Percentiles rank a stretch among this genome's conserved stretches.
Conservation (phyloP, 2,113 vertebrate genomes). For the Rattus rattus region DNA sequence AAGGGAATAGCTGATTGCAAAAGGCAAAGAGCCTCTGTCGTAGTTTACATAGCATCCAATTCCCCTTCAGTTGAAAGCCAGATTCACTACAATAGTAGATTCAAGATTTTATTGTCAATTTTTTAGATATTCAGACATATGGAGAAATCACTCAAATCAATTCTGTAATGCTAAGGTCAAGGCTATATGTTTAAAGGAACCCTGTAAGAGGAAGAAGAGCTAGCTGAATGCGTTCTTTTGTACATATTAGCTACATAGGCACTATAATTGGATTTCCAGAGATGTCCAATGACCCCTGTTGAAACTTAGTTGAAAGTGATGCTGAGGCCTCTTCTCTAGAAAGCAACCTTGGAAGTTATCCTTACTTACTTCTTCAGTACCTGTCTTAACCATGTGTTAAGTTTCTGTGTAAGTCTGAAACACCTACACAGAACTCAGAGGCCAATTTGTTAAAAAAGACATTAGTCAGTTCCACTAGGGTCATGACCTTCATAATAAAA, state of each 20-base stretch:
- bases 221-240: background rate
- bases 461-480: background rate
- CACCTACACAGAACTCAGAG: accelerated
- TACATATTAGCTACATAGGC: background rate
- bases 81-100: background rate
- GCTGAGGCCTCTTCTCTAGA: background rate
- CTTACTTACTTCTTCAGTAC: no score
- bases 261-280: background rate
- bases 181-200: no score
- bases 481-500: accelerated
- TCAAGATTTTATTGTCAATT: background rate
- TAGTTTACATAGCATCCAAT: background rate
- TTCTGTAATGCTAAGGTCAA: background rate
- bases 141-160: background rate
- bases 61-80: background rate
- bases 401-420: background rate
- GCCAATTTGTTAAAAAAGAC: background rate
- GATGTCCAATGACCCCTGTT: background rate
- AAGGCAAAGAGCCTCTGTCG: background rate
- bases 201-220: background rate
- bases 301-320: background rate
- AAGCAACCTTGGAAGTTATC: background rate
- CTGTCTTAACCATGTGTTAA: background rate
- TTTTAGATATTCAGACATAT: background rate
- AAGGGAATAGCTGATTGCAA: background rate